A percentile compares a stretch with the other conserved stretches of the same genome.
These are phyloP conservation scores for Enteromius unitaeniatus DNA, from an alignment of 2,797 vertebrate species.

Conservation along the genomic window DNA sequence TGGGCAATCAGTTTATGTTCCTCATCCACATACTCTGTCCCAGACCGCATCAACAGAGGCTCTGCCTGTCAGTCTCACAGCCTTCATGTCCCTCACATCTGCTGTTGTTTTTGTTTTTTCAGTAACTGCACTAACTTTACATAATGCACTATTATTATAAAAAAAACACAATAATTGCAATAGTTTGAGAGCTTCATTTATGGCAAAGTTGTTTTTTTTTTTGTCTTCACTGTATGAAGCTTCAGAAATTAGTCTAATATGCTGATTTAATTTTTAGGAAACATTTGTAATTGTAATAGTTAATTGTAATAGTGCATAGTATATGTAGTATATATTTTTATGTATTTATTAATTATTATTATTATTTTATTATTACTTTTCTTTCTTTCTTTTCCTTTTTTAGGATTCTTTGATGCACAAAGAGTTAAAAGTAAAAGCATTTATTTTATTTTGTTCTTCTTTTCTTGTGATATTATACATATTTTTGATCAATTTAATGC, in stretches of 20 bases:
- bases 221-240: background rate
- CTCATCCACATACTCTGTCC: constrained; percentile 48
- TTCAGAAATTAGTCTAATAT: background rate
- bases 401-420: background rate
- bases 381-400: background rate
- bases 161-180: background rate
- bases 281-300: background rate
- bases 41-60: constrained; percentile 64
- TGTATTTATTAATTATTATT: too few species aligned
- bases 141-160: background rate
- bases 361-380: background rate
- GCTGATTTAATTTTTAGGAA: background rate
- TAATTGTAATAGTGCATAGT: too few species aligned
- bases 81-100: constrained; percentile 59
- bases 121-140: background rate
- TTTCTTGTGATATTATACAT: background rate
- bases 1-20: constrained; percentile 76
- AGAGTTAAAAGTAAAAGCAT: too few species aligned
- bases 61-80: constrained; percentile 65
- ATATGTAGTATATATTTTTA: too few species aligned
- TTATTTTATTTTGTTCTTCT: too few species aligned
- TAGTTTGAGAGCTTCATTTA: background rate
- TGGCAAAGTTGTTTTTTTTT: background rate
- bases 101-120: background rate
- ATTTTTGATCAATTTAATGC: background rate